Base-by-base conservation (phyloP, 2,113 vertebrate species). In the Lontra canadensis region DNA sequence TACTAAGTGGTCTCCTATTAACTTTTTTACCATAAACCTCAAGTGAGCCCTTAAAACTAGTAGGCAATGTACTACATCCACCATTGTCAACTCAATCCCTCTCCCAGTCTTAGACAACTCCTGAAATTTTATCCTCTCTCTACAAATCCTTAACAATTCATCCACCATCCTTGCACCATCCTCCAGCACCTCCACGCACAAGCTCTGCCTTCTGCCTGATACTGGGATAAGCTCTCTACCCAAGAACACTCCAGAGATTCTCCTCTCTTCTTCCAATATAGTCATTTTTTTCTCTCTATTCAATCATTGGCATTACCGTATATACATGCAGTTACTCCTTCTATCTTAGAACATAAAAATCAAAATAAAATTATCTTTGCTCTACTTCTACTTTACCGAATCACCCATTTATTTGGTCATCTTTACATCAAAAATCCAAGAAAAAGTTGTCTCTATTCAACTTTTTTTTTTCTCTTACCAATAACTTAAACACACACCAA, bases 281-380 rank as follows among this genome's bases (percentile, higher is more conserved):
- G 47, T 31, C 21, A 67, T 67, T 57, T 92, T 79, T 80, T 29
- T 31, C 5, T 89, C 67, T 89, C 4, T 34, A 11, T 13, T 47
- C 36, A 76, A 63, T 29, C 18, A 88, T 81, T 31, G 59, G 23
- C 1, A 95, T 71, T 49, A 92, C 39, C 9, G 59, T 3, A 73
- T 23, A 88, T 86, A 61, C 20, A 76, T 44, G 2, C 39, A 67
- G 42, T 89, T 81, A 80, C 74, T 88, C 31, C 71, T 52, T 57
- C n/a, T 39, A 36, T 23, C 57, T 67, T 74, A 63, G 69, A 92
- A 80, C 52, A 88, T 63, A 55, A 67, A 94, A 94, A 79, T 29
- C 20, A 95, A 74, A 87, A 94, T 49, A 76, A 90, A 96, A 36
- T 89, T 18, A 76, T 81, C 57, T 84, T 92, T 86, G 69, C 3